phyloP scores from a whole-genome alignment of 2,888 invertebrate species.

The Monopis laevigella region DNA sequence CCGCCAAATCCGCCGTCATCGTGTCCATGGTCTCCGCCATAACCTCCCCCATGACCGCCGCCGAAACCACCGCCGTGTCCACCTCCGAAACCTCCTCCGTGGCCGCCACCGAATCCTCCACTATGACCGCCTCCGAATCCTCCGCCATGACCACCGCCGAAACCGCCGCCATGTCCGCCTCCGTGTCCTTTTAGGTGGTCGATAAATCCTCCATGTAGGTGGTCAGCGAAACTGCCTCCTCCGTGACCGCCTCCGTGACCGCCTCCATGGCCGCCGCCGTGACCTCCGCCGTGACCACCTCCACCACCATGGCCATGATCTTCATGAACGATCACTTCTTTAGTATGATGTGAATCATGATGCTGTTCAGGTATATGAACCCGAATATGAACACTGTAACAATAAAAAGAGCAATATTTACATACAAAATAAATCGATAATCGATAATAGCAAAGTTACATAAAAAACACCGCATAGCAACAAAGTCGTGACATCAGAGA shows the following conservation, averaged over 20 bases:
- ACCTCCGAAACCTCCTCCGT: constrained; percentile 21
- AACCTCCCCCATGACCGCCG: constrained; percentile 14
- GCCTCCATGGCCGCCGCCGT: constrained; percentile 22
- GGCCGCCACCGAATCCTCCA: constrained; percentile 17
- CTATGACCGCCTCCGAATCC: constrained; percentile 15
- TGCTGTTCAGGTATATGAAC: constrained; percentile 63
- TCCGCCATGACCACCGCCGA: constrained; percentile 19
- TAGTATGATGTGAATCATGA: constrained; percentile 52
- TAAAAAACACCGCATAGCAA: constrained; percentile 37
- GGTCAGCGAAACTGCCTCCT: constrained; percentile 14
- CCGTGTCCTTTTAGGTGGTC: constrained; percentile 19
- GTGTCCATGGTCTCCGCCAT: constrained; percentile 20
- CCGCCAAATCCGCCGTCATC: constrained; percentile 21
- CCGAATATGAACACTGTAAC: constrained; percentile 65
- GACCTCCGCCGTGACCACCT: constrained; percentile 13
- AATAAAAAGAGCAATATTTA: constrained; percentile 22
- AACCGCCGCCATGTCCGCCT: constrained; percentile 23
- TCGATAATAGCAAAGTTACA: background rate
- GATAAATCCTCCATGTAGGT: constrained; percentile 20
- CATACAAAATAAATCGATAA: constrained; percentile 23
- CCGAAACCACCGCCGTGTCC: constrained; percentile 15
- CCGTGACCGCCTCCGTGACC: constrained; percentile 26
- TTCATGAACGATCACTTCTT: constrained; percentile 43
- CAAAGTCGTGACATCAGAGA: constrained; percentile 36
- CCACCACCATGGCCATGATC: constrained; percentile 31